Conservation (phyloP, 2,888 invertebrate genomes). For the Cyaniris semiargus region DNA sequence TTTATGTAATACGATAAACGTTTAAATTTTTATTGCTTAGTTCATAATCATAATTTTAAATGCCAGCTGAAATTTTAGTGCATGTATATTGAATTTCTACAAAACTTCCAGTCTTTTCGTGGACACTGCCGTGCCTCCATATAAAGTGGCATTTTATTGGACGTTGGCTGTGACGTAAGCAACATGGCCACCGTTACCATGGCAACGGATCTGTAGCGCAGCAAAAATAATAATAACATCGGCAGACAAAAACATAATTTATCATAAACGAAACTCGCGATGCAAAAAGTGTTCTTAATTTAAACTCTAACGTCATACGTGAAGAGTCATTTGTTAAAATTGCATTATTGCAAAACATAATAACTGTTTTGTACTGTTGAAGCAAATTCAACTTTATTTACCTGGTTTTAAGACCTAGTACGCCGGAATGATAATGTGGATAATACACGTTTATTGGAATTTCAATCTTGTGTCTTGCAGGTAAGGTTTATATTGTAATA, state of each 20-base stretch:
- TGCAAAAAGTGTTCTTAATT: not conserved
- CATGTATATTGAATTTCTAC: not conserved
- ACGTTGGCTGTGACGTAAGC: not conserved
- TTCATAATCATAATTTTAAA: not conserved
- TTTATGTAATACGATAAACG: not conserved
- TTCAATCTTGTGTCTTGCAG: not conserved
- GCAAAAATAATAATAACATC: not conserved
- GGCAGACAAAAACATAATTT: not conserved
- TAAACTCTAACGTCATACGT: slow-evolving; percentile 9
- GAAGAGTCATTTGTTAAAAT: not conserved
- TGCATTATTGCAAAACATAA: slow-evolving; percentile 8
- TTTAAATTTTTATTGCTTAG: not conserved
- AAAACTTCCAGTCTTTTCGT: not conserved
- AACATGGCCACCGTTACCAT: slow-evolving; percentile 3
- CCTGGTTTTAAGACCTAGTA: not conserved
- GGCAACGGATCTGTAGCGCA: not conserved
- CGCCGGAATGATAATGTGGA: not conserved
- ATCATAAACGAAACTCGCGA: not conserved
- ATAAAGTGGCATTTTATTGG: not conserved
- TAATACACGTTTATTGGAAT: not conserved
- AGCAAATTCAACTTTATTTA: not conserved
- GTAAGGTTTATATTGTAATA: not conserved
- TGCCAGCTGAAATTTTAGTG: not conserved
- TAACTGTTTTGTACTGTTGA: not conserved
- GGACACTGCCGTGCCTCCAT: not conserved